These are phyloP conservation scores for Cyprinus carpio DNA, from an alignment of 2,113 vertebrate species.

Conservation along the genomic window DNA sequence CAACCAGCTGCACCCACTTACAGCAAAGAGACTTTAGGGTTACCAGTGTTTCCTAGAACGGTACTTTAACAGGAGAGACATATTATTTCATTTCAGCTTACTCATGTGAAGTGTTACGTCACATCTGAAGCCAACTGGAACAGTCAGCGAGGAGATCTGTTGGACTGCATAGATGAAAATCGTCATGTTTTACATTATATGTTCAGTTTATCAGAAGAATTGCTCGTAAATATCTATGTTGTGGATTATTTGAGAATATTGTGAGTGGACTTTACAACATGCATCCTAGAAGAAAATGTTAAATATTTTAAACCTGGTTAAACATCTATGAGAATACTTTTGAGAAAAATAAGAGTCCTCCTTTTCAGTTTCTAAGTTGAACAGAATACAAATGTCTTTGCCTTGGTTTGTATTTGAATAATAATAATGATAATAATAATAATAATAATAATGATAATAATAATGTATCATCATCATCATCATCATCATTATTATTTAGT, in stretches of 20 bases:
- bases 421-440: no score
- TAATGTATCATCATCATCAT: no score
- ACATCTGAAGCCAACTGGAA: not conserved
- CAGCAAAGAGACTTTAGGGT: not conserved
- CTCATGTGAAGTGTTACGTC: not conserved
- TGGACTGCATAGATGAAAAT: not conserved
- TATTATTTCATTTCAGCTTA: not conserved
- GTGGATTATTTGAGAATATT: not conserved
- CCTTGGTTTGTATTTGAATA: no score
- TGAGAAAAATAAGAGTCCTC: no score
- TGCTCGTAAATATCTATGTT: not conserved
- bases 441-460: no score
- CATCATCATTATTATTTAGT: no score
- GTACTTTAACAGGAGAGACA: not conserved
- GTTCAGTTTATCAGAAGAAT: not conserved
- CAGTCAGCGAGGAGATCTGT: not conserved
- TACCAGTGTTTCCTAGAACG: not conserved
- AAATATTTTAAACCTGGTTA: no score
- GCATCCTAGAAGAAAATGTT: not conserved
- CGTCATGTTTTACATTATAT: not conserved
- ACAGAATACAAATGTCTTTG: no score
- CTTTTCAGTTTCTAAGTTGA: no score
- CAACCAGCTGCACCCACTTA: constrained; percentile 21
- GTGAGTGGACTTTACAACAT: not conserved
- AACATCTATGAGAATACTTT: no score